Conservation (phyloP, 2,113 vertebrate species). For the Sapajus apella region DNA sequence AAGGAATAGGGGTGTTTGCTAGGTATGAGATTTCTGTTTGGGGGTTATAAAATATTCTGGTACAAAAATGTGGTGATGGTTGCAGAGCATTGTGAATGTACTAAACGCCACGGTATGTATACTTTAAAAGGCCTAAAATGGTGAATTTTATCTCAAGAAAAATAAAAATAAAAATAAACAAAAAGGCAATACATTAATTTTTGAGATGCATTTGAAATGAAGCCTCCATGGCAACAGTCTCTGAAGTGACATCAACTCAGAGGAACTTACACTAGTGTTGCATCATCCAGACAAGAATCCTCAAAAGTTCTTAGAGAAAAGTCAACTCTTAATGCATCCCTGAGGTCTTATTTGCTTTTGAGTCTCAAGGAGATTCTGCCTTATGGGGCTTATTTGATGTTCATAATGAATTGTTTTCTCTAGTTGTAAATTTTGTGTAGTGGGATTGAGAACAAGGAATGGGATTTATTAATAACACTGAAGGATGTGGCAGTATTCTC, state of each 20-base stretch:
- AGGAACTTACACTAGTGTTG: constrained; percentile 9
- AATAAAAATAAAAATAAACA: neutral
- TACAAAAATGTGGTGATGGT: neutral
- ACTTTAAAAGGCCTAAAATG: neutral
- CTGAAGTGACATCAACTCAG: neutral
- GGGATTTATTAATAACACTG: constrained; percentile 39
- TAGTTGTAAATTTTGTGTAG: constrained; percentile 10
- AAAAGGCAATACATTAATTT: neutral
- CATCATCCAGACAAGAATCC: constrained; percentile 9
- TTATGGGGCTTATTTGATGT: constrained; percentile 47
- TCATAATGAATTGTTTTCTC: constrained; percentile 63
- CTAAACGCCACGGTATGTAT: neutral
- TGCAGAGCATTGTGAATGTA: neutral
- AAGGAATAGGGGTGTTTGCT: neutral
- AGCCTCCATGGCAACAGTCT: constrained; percentile 1
- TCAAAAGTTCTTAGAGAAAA: constrained; percentile 47
- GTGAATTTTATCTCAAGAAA: neutral
- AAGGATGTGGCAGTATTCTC: neutral
- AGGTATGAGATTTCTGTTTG: neutral
- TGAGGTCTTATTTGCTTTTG: neutral
- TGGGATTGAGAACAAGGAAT: neutral
- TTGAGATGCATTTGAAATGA: neutral
- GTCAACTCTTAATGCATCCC: constrained; percentile 65
- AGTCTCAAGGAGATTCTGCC: neutral
- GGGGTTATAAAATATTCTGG: neutral